Percentiles rank a stretch among this genome's conserved stretches.
Conservation (phyloP, 2,797 vertebrate species). For the Eremophila alpestris region DNA sequence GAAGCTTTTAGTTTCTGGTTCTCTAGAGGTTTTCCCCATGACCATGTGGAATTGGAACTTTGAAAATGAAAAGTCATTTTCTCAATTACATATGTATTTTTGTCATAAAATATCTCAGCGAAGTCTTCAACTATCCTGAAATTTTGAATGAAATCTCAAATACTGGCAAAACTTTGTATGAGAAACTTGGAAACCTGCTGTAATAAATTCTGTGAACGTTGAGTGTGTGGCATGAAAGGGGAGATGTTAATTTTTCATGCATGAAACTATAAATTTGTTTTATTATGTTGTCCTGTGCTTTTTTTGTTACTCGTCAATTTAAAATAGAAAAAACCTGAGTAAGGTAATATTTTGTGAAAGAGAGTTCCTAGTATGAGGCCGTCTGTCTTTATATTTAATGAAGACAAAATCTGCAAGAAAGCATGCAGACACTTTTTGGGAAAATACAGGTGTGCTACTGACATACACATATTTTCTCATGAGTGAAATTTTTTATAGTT, state of each 20-base stretch:
- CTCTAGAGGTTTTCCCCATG: background rate
- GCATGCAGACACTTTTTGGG: background rate
- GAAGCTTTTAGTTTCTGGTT: background rate
- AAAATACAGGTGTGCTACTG: background rate
- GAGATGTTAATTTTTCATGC: background rate
- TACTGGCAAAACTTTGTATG: background rate
- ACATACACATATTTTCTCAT: background rate
- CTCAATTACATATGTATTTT: background rate
- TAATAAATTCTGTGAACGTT: slow-evolving; percentile 32
- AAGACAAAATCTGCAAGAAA: background rate
- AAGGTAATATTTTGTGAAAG: background rate
- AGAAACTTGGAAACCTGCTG: slow-evolving; percentile 8
- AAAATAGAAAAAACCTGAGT: background rate
- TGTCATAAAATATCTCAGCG: background rate
- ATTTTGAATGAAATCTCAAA: background rate
- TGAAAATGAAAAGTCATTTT: background rate
- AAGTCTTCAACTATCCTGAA: background rate
- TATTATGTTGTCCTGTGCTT: background rate
- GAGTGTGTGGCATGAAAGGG: slow-evolving; percentile 16
- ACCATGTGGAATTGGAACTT: background rate
- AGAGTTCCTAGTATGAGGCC: background rate
- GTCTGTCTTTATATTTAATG: background rate
- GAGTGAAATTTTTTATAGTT: background rate
- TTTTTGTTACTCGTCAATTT: background rate
- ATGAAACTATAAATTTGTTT: background rate